Base-by-base conservation (phyloP, 2,888 invertebrate genomes). In the Epiblema foenella region DNA sequence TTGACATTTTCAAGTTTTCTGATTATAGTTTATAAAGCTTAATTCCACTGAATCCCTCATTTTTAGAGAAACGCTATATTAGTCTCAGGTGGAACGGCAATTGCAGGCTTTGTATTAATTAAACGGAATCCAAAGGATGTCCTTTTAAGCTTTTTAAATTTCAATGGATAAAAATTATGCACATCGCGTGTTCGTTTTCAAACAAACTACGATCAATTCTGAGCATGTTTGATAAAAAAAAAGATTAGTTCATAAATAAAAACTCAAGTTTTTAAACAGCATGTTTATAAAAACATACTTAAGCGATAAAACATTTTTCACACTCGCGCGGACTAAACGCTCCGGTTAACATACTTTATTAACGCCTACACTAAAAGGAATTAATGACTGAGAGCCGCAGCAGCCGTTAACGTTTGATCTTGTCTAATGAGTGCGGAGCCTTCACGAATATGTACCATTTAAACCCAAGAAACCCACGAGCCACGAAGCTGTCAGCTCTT, bases 351-450 rank as follows among this genome's bases (percentile, higher is more conserved):
- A 68, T 72, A 75, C 76, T 79, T 76, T 78, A 77, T 75, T 68
- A 64, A 69, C 73, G 75, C 77, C 74, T 75, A 76, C 75, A 75
- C 76, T 70, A 62, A 70, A 69, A 69, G 72, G 75, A 77, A 79
- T 79, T 78, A 78, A 76, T 76, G 75, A 75, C 59, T 63, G 74
- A 75, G 73, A 71, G 74, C 71, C 46, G 49, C 65, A 57, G 70
- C 66, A 70, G n/a, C n/a, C n/a, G n/a, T 64, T 70, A 63, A 73
- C 80, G 82, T 87, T 86, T 86, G 89, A 88, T 89, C 85, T 85
- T 83, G 79, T 80, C 79, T 85, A 85, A 89, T 83, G 83, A 82
- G 83, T 79, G 82, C 72, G 83, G 83, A 78, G 82, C 80, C 77
- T 79, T 74, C 80, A 78, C 76, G 77, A 79, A 74, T 81, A 78